Percentiles rank a stretch among this genome's conserved stretches.
These are phyloP conservation scores for Tinamus major DNA, from an alignment of 2,797 vertebrate species.

Conservation along the genomic window DNA sequence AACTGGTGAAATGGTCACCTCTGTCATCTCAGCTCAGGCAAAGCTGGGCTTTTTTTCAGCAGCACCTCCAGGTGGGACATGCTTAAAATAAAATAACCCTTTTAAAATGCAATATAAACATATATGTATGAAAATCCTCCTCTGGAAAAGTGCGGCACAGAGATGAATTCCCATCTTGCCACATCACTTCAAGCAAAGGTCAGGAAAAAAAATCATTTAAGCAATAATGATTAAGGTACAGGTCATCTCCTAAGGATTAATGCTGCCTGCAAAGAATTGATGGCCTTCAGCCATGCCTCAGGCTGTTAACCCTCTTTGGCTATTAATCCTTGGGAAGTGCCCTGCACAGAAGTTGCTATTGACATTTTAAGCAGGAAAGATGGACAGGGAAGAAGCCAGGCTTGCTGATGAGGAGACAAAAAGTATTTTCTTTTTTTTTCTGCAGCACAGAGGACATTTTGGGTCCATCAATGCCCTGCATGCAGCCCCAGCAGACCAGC, in stretches of 20 bases:
- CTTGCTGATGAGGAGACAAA: neutral
- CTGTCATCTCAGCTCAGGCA: neutral
- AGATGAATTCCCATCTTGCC: conserved; percentile 29
- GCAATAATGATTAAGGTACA: conserved; percentile 57
- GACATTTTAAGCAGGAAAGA: conserved; percentile 38
- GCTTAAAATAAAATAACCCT: neutral
- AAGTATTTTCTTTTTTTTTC: neutral
- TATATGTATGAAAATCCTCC: neutral
- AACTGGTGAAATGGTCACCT: neutral
- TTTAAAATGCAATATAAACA: neutral
- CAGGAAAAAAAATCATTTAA: conserved; percentile 31
- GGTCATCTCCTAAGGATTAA: conserved; percentile 64
- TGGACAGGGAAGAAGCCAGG: neutral
- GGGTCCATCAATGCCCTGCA: neutral
- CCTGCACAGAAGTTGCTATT: neutral
- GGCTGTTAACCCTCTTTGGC: conserved; percentile 57
- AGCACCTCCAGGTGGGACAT: neutral
- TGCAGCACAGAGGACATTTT: neutral
- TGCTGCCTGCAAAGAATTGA: conserved; percentile 57
- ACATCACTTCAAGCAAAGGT: conserved; percentile 65
- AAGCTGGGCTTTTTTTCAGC: neutral
- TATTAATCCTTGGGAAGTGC: conserved; percentile 44
- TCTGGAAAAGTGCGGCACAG: neutral
- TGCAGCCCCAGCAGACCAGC: neutral
- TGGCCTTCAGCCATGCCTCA: conserved; percentile 27